Conservation (phyloP, 2,888 invertebrate genomes). For the Dendrolimus houi region DNA sequence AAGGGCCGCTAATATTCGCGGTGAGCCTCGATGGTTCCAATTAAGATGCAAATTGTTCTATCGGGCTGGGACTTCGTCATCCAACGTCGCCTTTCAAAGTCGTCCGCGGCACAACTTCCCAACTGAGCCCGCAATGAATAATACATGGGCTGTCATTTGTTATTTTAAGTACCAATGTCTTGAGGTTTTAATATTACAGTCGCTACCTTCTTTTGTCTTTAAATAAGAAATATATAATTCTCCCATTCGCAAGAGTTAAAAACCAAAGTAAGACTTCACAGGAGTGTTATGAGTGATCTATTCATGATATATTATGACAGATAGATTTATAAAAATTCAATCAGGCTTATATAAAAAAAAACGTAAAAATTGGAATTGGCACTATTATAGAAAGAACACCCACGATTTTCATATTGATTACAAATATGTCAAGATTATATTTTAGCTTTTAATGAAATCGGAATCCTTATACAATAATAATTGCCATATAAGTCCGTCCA, state of each 20-base stretch:
- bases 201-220: neutral
- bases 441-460: too few species aligned
- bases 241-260: neutral
- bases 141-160: slow-evolving; percentile 58
- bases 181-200: slow-evolving; percentile 27
- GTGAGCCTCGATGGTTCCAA: slow-evolving; percentile 36
- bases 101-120: slow-evolving; percentile 21
- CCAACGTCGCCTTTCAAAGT: slow-evolving; percentile 31
- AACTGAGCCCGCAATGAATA: slow-evolving; percentile 43
- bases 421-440: too few species aligned
- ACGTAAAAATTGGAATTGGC: too few species aligned
- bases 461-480: too few species aligned
- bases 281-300: too few species aligned
- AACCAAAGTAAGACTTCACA: too few species aligned
- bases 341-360: too few species aligned
- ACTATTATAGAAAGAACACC: too few species aligned
- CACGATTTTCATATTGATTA: too few species aligned
- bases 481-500: too few species aligned
- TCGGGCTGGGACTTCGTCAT: neutral
- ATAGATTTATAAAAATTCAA: too few species aligned
- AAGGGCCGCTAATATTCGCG: slow-evolving; percentile 23
- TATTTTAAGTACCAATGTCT: slow-evolving; percentile 54
- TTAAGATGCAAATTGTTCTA: slow-evolving; percentile 50
- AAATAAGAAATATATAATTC: neutral
- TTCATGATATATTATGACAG: too few species aligned